A percentile compares a stretch with the other conserved stretches of the same genome.
These are phyloP conservation scores for Geophilus truncorum DNA, from an alignment of 2,888 invertebrate genomes.

Conservation along the genomic window DNA sequence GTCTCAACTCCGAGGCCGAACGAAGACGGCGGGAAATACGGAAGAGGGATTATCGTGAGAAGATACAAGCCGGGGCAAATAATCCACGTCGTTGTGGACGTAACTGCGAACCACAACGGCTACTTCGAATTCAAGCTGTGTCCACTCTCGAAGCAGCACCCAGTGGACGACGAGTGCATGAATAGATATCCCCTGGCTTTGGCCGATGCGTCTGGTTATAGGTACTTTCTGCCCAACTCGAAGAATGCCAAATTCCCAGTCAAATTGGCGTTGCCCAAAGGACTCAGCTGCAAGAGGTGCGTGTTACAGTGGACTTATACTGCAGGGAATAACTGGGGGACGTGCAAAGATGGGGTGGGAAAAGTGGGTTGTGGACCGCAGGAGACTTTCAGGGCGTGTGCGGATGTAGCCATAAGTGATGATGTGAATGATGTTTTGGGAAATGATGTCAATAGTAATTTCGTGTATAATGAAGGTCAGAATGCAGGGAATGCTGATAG, in stretches of 20 bases:
- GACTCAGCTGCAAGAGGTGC: conserved; percentile 70
- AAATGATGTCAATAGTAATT: not conserved
- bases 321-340: conserved; percentile 81
- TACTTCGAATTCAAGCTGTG: conserved; percentile 81
- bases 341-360: conserved; percentile 73
- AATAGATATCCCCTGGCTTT: conserved; percentile 64
- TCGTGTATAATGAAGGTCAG: not conserved
- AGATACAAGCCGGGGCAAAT: conserved; percentile 70
- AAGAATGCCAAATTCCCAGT: conserved; percentile 35
- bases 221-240: conserved; percentile 37
- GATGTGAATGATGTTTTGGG: conserved; percentile 4
- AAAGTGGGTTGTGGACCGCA: conserved; percentile 83
- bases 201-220: conserved; percentile 59
- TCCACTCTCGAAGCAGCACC: conserved; percentile 71
- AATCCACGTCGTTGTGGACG: conserved; percentile 69
- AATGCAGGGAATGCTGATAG: not conserved
- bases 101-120: conserved; percentile 84
- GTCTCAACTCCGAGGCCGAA: conserved; percentile 69
- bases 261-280: conserved; percentile 62
- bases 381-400: conserved; percentile 80
- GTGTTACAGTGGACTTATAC: conserved; percentile 84
- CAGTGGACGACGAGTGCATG: conserved; percentile 73
- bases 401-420: conserved; percentile 72
- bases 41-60: conserved; percentile 74
- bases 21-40: conserved; percentile 81